Base-by-base conservation (phyloP, 2,888 invertebrate species). In the Nephrotoma appendiculata region DNA sequence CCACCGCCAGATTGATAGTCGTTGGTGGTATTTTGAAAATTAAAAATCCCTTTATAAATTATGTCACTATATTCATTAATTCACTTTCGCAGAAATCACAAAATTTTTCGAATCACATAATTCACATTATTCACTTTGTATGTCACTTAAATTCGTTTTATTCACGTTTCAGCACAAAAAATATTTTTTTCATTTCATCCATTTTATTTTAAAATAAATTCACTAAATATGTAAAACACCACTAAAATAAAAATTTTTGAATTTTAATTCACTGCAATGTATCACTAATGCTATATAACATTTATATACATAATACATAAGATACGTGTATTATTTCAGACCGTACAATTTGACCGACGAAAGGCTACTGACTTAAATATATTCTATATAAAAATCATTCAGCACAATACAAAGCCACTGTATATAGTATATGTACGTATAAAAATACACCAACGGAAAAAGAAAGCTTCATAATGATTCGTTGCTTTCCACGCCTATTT, bases 1-100 rank as follows among this genome's bases (percentile, higher is more conserved):
- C 86, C 52, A 86, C 86, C 86, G 86, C 86, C 86, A 86, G 86
- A 86, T 86, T 86, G 52, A 42, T 44, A 57, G 15, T 52, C 52
- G 31, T 86, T 86, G 85, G 45, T 85, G 85, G 85, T 85, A 85
- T 85, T 85, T 85, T 45, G 85, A 86, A 57, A 86, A 42, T 15
- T 41, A 57, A 41, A 52, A 71, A 71, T 71, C 71, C 71, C 31
- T 71, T 11, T 31, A 1, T 71, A 71, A 7, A 12, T 15, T 57
- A 15, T 85, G 5, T 19, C 31, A 31, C 31, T 86, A 31, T 45
- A 45, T 48, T 45, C 12, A 15, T 12, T 42, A 42, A 84, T 42
- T 45, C 44, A 86, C 48, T 48, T 31, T 41, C 48, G 19, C 31
- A 2, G 31, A 15, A 84, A 12, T 19, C 43, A 44, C 12, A 45